These are phyloP conservation scores for Ibidorhyncha struthersii DNA, from an alignment of 2,113 vertebrate species.

Conservation along the genomic window DNA sequence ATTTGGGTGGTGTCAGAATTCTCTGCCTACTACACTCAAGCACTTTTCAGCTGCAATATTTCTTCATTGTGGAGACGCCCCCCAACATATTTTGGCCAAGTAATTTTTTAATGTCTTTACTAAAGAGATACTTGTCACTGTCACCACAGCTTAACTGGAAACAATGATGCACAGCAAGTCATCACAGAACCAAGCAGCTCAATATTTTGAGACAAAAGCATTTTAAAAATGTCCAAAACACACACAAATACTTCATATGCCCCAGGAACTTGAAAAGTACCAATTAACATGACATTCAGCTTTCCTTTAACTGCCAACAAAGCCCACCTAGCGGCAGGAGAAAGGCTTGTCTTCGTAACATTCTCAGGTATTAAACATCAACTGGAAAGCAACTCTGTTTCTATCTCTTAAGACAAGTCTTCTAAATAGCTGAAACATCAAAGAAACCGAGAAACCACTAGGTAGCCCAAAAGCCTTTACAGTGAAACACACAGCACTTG, in stretches of 20 bases:
- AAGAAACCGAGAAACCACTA: neutral
- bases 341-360: neutral
- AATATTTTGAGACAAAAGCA: neutral
- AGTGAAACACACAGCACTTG: neutral
- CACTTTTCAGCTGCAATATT: neutral
- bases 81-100: neutral
- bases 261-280: neutral
- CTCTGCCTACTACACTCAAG: neutral
- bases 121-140: neutral
- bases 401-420: neutral
- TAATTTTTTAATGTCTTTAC: neutral
- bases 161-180: neutral
- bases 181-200: neutral
- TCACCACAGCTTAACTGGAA: neutral
- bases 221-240: neutral
- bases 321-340: neutral
- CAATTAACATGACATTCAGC: neutral
- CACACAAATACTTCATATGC: rapidly evolving
- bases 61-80: neutral
- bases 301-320: neutral
- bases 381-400: neutral
- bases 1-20: neutral
- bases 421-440: neutral
- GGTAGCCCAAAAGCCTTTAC: neutral
- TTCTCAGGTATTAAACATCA: neutral